Evolutionary conservation across 2,797 vertebrate species (phyloP).

Genomic region (Natrix natrix): DNA sequence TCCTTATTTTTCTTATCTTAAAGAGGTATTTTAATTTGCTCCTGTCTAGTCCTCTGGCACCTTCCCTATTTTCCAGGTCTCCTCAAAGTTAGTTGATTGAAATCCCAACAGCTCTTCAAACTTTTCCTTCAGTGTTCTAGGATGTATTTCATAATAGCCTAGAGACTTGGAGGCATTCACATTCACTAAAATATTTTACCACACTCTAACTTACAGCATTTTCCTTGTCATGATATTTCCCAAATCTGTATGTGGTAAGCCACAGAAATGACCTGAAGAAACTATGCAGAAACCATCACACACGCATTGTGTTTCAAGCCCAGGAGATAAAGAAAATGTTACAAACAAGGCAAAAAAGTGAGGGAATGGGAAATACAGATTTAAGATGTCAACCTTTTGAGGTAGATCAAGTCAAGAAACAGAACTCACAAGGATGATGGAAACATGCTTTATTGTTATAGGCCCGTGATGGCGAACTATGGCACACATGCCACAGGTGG

Average conservation of each 20-base stretch:
- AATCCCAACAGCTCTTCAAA: neutral
- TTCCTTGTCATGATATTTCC: neutral
- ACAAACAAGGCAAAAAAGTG: neutral
- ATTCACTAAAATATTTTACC: neutral
- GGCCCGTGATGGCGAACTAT: neutral
- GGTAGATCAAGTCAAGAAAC: neutral
- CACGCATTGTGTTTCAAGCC: neutral
- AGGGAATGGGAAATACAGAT: neutral
- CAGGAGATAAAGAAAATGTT: neutral
- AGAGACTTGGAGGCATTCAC: neutral
- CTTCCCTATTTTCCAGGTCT: neutral
- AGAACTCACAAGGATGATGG: neutral
- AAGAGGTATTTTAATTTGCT: neutral
- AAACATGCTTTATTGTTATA: neutral
- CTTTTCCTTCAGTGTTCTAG: neutral
- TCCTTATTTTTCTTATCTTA: neutral
- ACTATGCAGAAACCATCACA: neutral
- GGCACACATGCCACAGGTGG: no score
- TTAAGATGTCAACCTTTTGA: neutral
- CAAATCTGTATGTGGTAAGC: neutral
- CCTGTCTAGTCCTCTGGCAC: neutral
- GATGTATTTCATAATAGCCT: neutral
- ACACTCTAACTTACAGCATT: neutral
- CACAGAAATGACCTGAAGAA: neutral
- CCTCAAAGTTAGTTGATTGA: neutral